A percentile compares a stretch with the other conserved stretches of the same genome.
phyloP scores from a whole-genome alignment of 2,888 invertebrate species.

The Limnephilus auricula region DNA sequence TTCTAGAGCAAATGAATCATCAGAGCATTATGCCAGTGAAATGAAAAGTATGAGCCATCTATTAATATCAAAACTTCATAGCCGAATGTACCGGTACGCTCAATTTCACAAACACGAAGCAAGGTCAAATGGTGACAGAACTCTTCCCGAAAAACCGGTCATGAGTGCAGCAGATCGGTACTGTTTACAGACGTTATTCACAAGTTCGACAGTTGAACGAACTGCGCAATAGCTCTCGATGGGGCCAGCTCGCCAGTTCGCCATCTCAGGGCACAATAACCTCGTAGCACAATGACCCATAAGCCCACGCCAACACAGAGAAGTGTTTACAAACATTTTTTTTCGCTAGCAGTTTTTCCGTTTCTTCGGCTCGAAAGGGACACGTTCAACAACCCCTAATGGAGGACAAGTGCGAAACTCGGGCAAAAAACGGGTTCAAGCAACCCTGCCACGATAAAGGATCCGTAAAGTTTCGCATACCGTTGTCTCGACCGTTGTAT shows the following conservation, averaged over 20 bases:
- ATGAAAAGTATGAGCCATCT: neutral
- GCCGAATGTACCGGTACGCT: neutral
- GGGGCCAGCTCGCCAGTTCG: constrained; percentile 46
- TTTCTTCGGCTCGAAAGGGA: constrained; percentile 49
- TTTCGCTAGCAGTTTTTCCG: constrained; percentile 41
- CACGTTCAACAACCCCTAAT: constrained; percentile 64
- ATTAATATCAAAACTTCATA: neutral
- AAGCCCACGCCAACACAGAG: constrained; percentile 44
- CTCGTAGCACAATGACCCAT: constrained; percentile 65
- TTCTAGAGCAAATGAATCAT: neutral
- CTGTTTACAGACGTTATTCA: constrained; percentile 60
- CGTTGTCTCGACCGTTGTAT: constrained; percentile 37
- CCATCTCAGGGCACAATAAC: constrained; percentile 61
- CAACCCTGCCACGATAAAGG: constrained; percentile 56
- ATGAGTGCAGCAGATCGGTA: constrained; percentile 51
- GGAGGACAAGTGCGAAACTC: constrained; percentile 61
- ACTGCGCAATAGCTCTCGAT: constrained; percentile 55
- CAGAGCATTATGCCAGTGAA: neutral
- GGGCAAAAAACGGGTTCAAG: constrained; percentile 64
- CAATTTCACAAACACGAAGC: constrained; percentile 23
- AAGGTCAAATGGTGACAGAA: constrained; percentile 24
- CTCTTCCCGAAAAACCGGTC: constrained; percentile 37
- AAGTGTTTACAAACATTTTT: constrained; percentile 50
- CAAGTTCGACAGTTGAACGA: constrained; percentile 63
- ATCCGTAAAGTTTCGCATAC: constrained; percentile 37